Evolutionary conservation across 2,113 vertebrate species (phyloP).

Genomic region (Zingel zingel): DNA sequence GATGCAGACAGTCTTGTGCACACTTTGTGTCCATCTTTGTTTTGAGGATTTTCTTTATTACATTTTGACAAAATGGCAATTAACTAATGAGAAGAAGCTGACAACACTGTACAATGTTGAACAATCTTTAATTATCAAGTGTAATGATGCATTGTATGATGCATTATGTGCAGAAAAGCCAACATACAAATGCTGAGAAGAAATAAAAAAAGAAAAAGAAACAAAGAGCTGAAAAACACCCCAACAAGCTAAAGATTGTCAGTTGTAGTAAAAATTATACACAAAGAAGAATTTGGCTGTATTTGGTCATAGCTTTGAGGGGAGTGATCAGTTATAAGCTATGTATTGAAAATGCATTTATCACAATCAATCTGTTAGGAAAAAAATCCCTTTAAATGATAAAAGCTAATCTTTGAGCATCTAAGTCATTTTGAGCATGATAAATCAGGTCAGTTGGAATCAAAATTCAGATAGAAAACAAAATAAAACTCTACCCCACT

Average conservation of each 20-base stretch:
- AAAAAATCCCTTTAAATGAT: slow-evolving; percentile 41
- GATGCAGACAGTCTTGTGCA: neutral
- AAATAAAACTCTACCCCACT: slow-evolving; percentile 6
- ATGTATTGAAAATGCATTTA: slow-evolving; percentile 19
- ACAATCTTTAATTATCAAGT: slow-evolving; percentile 60
- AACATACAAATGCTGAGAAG: slow-evolving; percentile 42
- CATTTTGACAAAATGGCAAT: neutral
- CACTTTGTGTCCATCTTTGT: neutral
- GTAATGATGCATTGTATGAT: slow-evolving; percentile 46
- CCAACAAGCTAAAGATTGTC: slow-evolving; percentile 41
- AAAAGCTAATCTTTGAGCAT: slow-evolving; percentile 12
- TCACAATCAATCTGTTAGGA: neutral
- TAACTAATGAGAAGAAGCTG: slow-evolving; percentile 1
- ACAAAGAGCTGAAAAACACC: slow-evolving; percentile 37
- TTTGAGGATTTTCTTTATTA: neutral
- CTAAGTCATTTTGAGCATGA: neutral
- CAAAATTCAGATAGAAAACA: slow-evolving; percentile 14
- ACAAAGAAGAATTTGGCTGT: slow-evolving; percentile 38
- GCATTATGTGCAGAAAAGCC: slow-evolving; percentile 43
- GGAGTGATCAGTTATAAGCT: slow-evolving; percentile 39
- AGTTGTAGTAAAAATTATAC: slow-evolving; percentile 19
- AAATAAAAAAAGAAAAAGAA: slow-evolving; percentile 16
- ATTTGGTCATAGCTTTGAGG: slow-evolving; percentile 49
- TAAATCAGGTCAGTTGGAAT: slow-evolving; percentile 39
- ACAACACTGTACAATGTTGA: slow-evolving; percentile 45